Base-by-base conservation (phyloP, 2,113 vertebrate species). In the Piliocolobus tephrosceles region DNA sequence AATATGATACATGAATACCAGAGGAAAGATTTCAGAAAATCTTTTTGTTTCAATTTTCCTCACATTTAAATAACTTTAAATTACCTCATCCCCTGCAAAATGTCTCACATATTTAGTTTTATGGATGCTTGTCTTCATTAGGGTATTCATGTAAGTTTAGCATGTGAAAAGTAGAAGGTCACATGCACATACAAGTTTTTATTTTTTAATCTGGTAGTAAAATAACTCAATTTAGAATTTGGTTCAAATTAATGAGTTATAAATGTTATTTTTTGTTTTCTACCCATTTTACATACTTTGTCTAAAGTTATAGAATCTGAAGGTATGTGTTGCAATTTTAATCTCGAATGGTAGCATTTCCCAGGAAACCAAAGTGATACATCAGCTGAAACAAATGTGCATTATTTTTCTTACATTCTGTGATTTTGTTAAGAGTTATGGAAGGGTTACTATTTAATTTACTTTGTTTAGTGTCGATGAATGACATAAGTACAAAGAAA, bases 61-160 rank as follows among this genome's bases (percentile, higher is more conserved):
- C 16, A 79, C 8, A 66, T 76, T 88, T 86, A 79, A 50, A 9
- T 64, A 35, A 66, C 32, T 50, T 92, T 83, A 64, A 79, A 2
- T 82, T 52, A 85, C 32, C 5, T 1, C 1, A 72, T 83, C 7
- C 11, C 52, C 18, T 94, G 18, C 1, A 95, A 52, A 70, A 17
- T 58, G 75, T 18, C 16, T 91, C 27, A 73, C 16, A 93, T 10
- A 90, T 75, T 92, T 95, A 73, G 7, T 86, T 90, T 97, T 93
- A 72, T 55, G 61, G n/a, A 73, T 30, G 3, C 14, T 38, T 75
- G 6, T 64, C 11, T 91, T 73, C 17, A 66, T 64, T 66, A 92
- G 20, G 16, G 50, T 72, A 86, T n/a, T 88, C 4, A 57, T 55
- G 1, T 55, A 52, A 23, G 87, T 23, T 80, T 96, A 68, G 52